phyloP scores from a whole-genome alignment of 2,797 vertebrate genomes.

The Typhlichthys subterraneus region DNA sequence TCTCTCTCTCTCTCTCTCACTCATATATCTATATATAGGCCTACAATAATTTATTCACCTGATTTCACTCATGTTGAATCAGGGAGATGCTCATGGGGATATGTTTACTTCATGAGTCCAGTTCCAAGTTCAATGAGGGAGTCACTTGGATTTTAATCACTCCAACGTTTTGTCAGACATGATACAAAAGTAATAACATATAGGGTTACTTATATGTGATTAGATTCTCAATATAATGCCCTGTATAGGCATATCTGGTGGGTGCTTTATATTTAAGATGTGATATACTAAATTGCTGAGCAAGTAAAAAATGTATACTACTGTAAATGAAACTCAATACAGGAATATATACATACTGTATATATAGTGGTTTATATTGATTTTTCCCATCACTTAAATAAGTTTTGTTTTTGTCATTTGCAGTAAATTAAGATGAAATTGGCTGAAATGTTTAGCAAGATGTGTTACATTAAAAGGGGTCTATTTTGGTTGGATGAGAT shows the following conservation, averaged over 20 bases:
- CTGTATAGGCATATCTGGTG: slow-evolving; percentile 23
- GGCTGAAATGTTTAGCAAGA: slow-evolving; percentile 43
- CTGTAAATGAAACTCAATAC: not conserved
- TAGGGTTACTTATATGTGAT: slow-evolving; percentile 7
- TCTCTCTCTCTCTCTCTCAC: too few relatives aligned
- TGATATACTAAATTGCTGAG: slow-evolving; percentile 27
- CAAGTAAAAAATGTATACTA: slow-evolving; percentile 22
- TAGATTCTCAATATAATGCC: slow-evolving; percentile 30
- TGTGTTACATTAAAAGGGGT: slow-evolving; percentile 37
- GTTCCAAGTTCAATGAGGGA: slow-evolving; percentile 9
- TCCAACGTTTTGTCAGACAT: slow-evolving; percentile 21
- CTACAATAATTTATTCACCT: slow-evolving; percentile 29
- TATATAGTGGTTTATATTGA: slow-evolving; percentile 27
- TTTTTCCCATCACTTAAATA: slow-evolving; percentile 43
- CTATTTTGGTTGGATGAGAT: slow-evolving; percentile 72
- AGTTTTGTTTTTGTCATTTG: slow-evolving; percentile 30
- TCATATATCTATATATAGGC: too few relatives aligned
- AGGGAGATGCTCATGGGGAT: not conserved
- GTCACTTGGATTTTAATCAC: slow-evolving; percentile 22
- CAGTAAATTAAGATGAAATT: slow-evolving; percentile 37
- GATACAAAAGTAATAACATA: not conserved
- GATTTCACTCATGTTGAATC: slow-evolving; percentile 21
- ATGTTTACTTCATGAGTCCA: slow-evolving; percentile 8
- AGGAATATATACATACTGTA: not conserved
- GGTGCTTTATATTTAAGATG: slow-evolving; percentile 30